phyloP scores from a whole-genome alignment of 2,888 invertebrate species.

The Patella pellucida region DNA sequence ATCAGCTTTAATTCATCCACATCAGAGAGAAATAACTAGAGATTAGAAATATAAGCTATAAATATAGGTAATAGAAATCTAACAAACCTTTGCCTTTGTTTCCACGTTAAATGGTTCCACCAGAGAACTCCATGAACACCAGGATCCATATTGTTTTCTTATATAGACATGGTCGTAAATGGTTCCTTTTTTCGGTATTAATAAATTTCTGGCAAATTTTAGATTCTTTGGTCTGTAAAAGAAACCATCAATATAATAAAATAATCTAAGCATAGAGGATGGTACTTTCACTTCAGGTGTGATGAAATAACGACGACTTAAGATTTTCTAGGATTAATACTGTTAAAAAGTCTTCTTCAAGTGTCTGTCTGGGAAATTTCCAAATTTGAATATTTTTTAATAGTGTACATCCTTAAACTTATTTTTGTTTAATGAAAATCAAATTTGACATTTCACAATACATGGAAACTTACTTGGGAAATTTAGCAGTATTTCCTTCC shows the following conservation, averaged over 20 bases:
- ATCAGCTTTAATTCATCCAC: too few relatives aligned
- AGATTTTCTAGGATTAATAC: too few relatives aligned
- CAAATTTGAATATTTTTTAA: not conserved
- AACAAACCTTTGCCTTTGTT: conserved; percentile 59
- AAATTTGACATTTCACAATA: not conserved
- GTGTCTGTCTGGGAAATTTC: too few relatives aligned
- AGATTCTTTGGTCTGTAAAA: conserved; percentile 65
- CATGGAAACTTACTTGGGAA: conserved; percentile 57
- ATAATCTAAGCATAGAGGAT: too few relatives aligned
- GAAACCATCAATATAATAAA: not conserved
- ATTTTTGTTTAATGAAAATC: not conserved
- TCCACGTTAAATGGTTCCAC: conserved; percentile 61
- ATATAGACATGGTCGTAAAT: conserved; percentile 69
- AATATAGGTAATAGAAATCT: not conserved
- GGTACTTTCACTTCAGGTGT: too few relatives aligned
- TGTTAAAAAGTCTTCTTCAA: too few relatives aligned
- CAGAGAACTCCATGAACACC: conserved; percentile 64
- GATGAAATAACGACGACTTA: too few relatives aligned
- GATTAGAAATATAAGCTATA: too few relatives aligned
- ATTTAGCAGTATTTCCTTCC: conserved; percentile 64
- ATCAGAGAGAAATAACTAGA: too few relatives aligned
- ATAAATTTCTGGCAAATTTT: conserved; percentile 61
- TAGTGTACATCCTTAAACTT: not conserved
- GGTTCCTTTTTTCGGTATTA: conserved; percentile 68
- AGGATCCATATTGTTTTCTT: conserved; percentile 62